A percentile compares a stretch with the other conserved stretches of the same genome.
Evolutionary conservation across 2,797 vertebrate genomes (phyloP).

Genomic region (Lacerta viridis): DNA sequence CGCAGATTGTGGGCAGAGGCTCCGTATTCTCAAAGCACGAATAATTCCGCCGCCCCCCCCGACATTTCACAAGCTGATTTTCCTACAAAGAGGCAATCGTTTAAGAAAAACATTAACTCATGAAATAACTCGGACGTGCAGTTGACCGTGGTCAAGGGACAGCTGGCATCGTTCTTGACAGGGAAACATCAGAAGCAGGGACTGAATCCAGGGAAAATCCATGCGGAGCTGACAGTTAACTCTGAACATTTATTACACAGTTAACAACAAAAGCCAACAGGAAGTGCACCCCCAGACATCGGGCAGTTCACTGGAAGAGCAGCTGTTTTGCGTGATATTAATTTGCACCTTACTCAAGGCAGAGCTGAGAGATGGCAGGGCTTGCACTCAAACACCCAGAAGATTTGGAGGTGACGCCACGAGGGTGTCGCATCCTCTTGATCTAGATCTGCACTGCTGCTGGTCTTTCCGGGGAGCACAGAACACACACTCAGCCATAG

Average conservation of each 20-base stretch:
- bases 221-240: slow-evolving; percentile 7
- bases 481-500: no score
- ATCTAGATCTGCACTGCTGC: neutral
- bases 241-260: slow-evolving; percentile 40
- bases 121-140: neutral
- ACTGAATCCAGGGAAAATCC: neutral
- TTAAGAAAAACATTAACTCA: neutral
- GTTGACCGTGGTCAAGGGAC: no score
- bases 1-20: no score
- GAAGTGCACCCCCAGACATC: neutral
- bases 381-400: accelerated
- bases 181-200: no score
- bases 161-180: no score
- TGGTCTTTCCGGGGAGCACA: neutral
- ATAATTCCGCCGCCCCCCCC: no score
- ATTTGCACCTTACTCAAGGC: no score
- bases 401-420: accelerated
- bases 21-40: neutral
- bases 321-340: no score
- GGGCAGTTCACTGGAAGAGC: neutral
- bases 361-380: no score
- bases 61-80: neutral
- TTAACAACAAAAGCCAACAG: slow-evolving; percentile 21
- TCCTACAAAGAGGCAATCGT: neutral
- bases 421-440: accelerated